A percentile compares a stretch with the other conserved stretches of the same genome.
These are phyloP conservation scores for Saiga tatarica DNA, from an alignment of 2,113 vertebrate genomes.

Conservation along the genomic window DNA sequence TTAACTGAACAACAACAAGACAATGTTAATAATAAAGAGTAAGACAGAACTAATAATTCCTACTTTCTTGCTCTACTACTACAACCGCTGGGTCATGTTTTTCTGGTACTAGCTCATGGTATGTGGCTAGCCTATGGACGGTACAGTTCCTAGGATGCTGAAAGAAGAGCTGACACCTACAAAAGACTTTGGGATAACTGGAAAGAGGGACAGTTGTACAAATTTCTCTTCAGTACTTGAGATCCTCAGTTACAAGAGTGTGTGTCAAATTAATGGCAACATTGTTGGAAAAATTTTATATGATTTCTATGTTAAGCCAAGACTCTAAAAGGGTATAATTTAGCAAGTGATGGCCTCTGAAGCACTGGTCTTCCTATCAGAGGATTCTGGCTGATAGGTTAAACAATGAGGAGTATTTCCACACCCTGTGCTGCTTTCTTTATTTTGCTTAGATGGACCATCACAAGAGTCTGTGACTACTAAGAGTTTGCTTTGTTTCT, in stretches of 20 bases:
- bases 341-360: not conserved
- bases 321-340: not conserved
- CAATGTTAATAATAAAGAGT: not conserved
- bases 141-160: not conserved
- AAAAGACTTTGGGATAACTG: not conserved
- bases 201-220: not conserved
- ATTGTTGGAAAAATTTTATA: not conserved
- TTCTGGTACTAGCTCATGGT: not conserved
- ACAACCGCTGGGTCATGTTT: not conserved
- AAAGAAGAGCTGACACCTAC: not conserved
- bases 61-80: not conserved
- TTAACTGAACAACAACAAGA: not conserved
- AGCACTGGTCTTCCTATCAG: not conserved
- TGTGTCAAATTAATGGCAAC: not conserved
- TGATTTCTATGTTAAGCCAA: not conserved
- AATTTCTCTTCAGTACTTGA: not conserved
- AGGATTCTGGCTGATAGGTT: not conserved
- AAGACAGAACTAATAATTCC: not conserved
- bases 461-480: not conserved
- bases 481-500: not conserved
- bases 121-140: not conserved
- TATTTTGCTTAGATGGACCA: not conserved
- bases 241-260: not conserved
- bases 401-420: not conserved
- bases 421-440: fast-evolving